phyloP scores from a whole-genome alignment of 2,113 vertebrate species.

The Eleginops maclovinus region DNA sequence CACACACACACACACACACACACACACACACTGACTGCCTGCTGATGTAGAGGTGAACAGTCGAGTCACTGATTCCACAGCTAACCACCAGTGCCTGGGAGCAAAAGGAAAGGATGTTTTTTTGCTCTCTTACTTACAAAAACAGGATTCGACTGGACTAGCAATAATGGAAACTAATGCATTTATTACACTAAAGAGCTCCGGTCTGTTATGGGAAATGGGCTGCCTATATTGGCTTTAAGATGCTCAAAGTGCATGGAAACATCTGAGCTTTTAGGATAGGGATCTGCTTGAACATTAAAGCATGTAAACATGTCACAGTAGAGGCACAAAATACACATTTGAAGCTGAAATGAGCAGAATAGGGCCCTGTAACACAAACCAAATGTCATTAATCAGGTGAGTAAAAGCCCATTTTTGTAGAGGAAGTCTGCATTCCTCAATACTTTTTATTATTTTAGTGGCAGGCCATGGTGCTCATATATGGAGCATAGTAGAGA shows the following conservation, averaged over 20 bases:
- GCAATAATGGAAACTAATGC: conserved; percentile 46
- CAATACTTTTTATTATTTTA: no score
- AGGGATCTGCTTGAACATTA: no score
- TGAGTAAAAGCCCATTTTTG: no score
- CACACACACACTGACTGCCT: not conserved
- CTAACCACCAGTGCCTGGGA: not conserved
- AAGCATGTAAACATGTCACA: no score
- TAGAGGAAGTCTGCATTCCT: no score
- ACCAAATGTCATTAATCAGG: no score
- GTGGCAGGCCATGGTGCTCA: no score
- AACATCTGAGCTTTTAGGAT: conserved; percentile 42
- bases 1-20: not conserved
- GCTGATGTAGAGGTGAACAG: conserved; percentile 4
- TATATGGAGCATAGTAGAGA: no score
- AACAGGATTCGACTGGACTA: not conserved
- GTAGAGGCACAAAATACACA: no score
- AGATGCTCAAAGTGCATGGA: conserved; percentile 46
- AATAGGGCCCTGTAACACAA: no score
- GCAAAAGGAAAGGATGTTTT: not conserved
- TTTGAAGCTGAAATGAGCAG: no score
- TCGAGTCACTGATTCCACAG: not conserved
- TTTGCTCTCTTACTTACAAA: not conserved
- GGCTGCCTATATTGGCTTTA: conserved; percentile 25
- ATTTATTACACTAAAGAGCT: conserved; percentile 48
- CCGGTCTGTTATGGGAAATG: conserved; percentile 21